Evolutionary conservation across 2,888 invertebrate genomes (phyloP).

Genomic region (Drosophila infuscata): DNA sequence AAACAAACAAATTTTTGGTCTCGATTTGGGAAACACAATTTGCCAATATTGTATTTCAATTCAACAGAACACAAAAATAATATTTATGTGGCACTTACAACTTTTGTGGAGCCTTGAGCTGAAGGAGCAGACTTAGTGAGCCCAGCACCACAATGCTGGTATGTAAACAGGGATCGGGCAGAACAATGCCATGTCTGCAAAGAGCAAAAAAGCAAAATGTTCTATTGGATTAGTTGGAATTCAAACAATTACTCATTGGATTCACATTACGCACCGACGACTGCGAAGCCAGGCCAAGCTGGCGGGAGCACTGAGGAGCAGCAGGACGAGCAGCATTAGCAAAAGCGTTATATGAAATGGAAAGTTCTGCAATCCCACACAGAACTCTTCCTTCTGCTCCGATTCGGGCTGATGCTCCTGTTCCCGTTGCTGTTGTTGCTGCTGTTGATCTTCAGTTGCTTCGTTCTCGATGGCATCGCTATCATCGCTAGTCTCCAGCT

Average conservation of each 20-base stretch:
- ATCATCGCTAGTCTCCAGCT: constrained; percentile 10
- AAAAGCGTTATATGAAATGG: constrained; percentile 91
- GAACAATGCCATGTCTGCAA: constrained; percentile 58
- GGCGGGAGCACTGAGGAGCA: constrained; percentile 90
- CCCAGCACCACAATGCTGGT: constrained; percentile 87
- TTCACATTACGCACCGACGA: constrained; percentile 88
- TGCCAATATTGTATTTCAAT: not conserved
- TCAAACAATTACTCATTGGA: not conserved
- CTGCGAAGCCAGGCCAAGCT: constrained; percentile 93
- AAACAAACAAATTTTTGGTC: not conserved
- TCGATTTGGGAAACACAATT: not conserved
- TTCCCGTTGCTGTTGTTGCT: not conserved
- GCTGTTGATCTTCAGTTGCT: not conserved
- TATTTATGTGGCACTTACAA: constrained; percentile 86
- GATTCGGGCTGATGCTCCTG: not conserved
- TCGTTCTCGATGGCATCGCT: constrained; percentile 7
- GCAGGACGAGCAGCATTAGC: constrained; percentile 88
- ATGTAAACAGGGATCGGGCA: constrained; percentile 88
- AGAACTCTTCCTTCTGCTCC: constrained; percentile 25
- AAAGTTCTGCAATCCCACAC: constrained; percentile 84
- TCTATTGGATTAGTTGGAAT: not conserved
- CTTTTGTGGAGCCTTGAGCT: constrained; percentile 88
- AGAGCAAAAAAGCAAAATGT: not conserved
- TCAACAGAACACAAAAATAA: not conserved
- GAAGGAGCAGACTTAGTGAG: constrained; percentile 89